These are phyloP conservation scores for Cebus imitator DNA, from an alignment of 2,113 vertebrate genomes.

Conservation along the genomic window DNA sequence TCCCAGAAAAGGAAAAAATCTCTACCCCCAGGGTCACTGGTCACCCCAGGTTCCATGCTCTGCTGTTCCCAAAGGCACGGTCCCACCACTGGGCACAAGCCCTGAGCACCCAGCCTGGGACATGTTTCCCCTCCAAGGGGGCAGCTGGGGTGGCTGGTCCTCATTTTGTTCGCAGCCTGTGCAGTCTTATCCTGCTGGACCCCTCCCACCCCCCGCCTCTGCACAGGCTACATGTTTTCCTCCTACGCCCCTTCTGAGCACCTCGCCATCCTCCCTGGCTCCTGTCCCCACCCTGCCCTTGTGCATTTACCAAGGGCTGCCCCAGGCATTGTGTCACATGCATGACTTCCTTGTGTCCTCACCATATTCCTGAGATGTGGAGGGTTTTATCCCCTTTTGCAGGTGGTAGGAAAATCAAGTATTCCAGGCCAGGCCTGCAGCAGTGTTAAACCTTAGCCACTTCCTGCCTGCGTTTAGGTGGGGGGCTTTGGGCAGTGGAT, in stretches of 20 bases:
- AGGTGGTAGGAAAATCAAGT: neutral
- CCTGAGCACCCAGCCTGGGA: accelerated
- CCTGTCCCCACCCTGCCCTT: neutral
- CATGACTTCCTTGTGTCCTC: accelerated
- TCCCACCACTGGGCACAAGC: accelerated
- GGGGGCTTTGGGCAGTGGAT: neutral
- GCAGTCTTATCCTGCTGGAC: neutral
- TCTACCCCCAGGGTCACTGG: neutral
- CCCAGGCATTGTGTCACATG: neutral
- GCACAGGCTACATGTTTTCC: neutral
- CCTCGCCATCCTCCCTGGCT: neutral
- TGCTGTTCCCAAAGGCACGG: too few species aligned
- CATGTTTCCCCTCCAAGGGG: neutral
- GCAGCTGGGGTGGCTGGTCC: neutral
- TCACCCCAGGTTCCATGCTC: neutral
- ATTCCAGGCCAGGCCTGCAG: neutral
- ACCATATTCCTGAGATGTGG: too few species aligned
- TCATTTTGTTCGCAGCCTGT: neutral
- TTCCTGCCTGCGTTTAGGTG: neutral
- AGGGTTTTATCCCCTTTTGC: too few species aligned
- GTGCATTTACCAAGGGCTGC: neutral
- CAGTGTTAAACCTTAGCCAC: neutral
- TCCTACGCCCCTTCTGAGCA: neutral
- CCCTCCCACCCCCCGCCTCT: neutral
- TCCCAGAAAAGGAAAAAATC: neutral